Evolutionary conservation across 2,113 vertebrate genomes (phyloP).

Genomic region (Anseranas semipalmata): DNA sequence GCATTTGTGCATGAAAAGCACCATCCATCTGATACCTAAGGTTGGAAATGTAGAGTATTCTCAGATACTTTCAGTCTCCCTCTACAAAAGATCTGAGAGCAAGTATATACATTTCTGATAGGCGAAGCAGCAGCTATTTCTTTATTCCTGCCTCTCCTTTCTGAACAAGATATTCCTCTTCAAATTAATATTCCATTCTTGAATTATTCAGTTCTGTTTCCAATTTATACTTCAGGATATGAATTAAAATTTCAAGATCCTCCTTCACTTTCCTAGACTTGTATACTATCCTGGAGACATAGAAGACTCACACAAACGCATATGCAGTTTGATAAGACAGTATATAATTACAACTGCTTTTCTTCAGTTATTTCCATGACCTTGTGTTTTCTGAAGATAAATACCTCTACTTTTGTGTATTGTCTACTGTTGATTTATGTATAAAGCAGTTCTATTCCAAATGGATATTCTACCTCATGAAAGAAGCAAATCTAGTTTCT

Average conservation of each 20-base stretch:
- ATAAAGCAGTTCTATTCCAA: neutral
- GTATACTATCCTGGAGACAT: neutral
- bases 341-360: neutral
- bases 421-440: neutral
- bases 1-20: neutral
- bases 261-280: neutral
- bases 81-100: neutral
- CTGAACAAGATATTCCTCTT: neutral
- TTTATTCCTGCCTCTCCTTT: neutral
- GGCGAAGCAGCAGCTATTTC: neutral
- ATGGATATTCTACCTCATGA: neutral
- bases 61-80: neutral
- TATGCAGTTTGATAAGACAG: neutral
- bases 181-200: neutral
- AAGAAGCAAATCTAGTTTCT: neutral
- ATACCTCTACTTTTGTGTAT: neutral
- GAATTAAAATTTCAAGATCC: neutral
- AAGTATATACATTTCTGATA: neutral
- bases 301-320: neutral
- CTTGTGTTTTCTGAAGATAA: conserved; percentile 8
- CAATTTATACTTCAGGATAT: neutral
- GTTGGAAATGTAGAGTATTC: rapidly evolving
- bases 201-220: neutral
- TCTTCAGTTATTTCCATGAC: neutral
- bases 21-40: neutral